Evolutionary conservation across 2,797 vertebrate species (phyloP).

Genomic region (Anguilla obscura): DNA sequence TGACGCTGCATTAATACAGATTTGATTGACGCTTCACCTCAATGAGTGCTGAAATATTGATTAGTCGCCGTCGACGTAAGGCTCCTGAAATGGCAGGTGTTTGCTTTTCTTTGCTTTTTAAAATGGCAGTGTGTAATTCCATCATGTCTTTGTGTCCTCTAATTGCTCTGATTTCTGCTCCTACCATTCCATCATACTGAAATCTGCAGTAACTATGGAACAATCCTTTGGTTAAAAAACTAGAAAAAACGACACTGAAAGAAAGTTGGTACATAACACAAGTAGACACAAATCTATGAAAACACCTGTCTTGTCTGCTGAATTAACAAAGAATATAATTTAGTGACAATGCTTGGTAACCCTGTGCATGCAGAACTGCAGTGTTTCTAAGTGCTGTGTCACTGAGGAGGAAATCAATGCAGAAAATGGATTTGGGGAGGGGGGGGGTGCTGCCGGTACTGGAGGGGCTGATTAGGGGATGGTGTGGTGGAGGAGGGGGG

Average conservation of each 20-base stretch:
- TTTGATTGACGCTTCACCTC: not conserved
- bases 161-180: not conserved
- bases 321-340: not conserved
- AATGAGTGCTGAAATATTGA: constrained; percentile 16
- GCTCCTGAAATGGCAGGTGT: not conserved
- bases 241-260: not conserved
- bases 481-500: no score
- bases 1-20: not conserved
- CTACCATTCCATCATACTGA: not conserved
- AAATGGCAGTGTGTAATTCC: not conserved
- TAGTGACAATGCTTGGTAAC: not conserved
- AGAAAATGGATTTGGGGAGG: not conserved
- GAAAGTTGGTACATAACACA: not conserved
- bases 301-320: not conserved
- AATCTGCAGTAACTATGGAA: not conserved
- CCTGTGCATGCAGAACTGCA: not conserved
- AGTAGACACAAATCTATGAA: not conserved
- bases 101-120: not conserved
- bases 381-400: not conserved
- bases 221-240: not conserved
- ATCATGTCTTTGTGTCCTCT: not conserved
- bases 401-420: not conserved
- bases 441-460: no score
- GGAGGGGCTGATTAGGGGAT: not conserved
- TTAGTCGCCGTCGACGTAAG: constrained; percentile 22